Evolutionary conservation across 2,888 invertebrate species (phyloP).

Genomic region (Folsomia candida): DNA sequence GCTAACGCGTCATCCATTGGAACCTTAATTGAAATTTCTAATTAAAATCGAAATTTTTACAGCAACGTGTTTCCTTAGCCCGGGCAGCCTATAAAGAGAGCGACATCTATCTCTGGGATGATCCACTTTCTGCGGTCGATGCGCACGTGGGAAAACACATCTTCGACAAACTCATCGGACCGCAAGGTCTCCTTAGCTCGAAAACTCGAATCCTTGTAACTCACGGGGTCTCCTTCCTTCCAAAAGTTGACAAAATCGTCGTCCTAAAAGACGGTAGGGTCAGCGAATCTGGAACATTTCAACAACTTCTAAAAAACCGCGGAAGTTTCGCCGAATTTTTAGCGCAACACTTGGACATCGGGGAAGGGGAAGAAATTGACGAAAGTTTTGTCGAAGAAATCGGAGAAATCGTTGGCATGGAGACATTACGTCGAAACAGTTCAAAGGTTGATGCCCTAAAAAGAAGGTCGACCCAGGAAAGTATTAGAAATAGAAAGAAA

Average conservation of each 20-base stretch:
- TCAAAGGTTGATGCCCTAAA: not conserved
- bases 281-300: conserved; percentile 59
- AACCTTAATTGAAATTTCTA: too few relatives aligned
- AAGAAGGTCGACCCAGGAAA: not conserved
- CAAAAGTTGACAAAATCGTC: conserved; percentile 60
- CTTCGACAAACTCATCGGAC: too few relatives aligned
- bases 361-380: conserved; percentile 26
- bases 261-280: conserved; percentile 59
- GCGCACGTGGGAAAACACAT: conserved; percentile 62
- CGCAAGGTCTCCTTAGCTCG: too few relatives aligned
- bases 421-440: conserved; percentile 13
- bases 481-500: not conserved
- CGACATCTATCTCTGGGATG: conserved; percentile 60
- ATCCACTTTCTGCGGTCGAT: conserved; percentile 62
- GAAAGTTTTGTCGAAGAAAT: conserved; percentile 9
- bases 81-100: conserved; percentile 56
- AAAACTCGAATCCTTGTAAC: too few relatives aligned
- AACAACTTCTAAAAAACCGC: conserved; percentile 57
- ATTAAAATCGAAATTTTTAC: too few relatives aligned
- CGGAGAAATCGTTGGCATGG: conserved; percentile 10
- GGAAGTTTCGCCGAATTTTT: too few relatives aligned
- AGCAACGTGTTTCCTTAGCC: conserved; percentile 61
- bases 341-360: conserved; percentile 56
- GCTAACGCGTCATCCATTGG: too few relatives aligned
- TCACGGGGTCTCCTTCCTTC: too few relatives aligned